Percentiles rank a stretch among this genome's conserved stretches.
Evolutionary conservation across 2,113 vertebrate genomes (phyloP).

Genomic region (Carassius gibelio): DNA sequence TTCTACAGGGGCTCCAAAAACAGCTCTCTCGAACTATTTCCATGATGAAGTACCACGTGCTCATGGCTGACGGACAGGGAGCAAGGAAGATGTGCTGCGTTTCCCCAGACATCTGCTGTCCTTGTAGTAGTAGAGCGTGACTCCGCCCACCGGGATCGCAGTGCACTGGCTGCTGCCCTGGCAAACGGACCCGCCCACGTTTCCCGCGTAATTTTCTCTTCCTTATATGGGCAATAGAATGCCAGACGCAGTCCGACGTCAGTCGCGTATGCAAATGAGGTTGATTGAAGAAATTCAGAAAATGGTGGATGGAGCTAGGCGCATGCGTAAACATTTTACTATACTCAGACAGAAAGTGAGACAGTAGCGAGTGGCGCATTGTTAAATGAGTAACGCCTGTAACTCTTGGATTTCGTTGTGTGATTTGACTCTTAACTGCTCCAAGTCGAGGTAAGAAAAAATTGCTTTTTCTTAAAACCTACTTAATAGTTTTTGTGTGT

Average conservation of each 20-base stretch:
- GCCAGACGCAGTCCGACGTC: conserved; percentile 79
- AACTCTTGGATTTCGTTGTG: conserved; percentile 12
- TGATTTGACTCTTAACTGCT: conserved; percentile 5
- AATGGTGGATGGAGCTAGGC: conserved; percentile 77
- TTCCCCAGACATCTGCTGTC: conserved; percentile 35
- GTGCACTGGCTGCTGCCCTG: conserved; percentile 65
- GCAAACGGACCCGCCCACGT: conserved; percentile 78
- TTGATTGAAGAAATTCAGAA: conserved; percentile 85
- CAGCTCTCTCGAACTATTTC: neutral
- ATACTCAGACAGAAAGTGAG: conserved; percentile 59
- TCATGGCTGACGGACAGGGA: conserved; percentile 17
- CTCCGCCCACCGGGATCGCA: conserved; percentile 67
- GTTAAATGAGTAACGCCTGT: conserved; percentile 56
- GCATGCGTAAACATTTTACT: conserved; percentile 79
- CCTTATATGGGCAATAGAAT: conserved; percentile 84
- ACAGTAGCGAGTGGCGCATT: conserved; percentile 59
- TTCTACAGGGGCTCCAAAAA: neutral
- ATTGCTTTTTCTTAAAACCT: neutral
- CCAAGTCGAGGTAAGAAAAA: conserved; percentile 52
- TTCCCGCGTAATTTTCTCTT: conserved; percentile 84
- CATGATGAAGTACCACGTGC: neutral
- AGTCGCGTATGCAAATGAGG: conserved; percentile 72
- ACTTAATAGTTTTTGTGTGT: neutral
- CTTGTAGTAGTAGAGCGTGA: conserved; percentile 54
- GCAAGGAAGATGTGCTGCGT: neutral